phyloP scores from a whole-genome alignment of 2,113 vertebrate species.

The Peucedramus taeniatus region DNA sequence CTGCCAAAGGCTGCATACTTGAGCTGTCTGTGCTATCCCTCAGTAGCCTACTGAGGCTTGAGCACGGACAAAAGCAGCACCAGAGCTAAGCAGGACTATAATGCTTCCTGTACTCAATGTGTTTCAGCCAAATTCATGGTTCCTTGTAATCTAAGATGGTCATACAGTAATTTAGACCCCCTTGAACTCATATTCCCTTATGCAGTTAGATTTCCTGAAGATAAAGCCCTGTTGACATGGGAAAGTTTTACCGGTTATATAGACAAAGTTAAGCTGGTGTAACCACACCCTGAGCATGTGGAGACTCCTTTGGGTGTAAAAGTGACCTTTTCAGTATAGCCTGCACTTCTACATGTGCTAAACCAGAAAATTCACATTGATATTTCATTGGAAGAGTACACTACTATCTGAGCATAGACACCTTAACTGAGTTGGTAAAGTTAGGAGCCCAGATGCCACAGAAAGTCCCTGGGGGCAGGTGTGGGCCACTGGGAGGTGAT shows the following conservation, averaged over 20 bases:
- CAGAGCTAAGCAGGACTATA: slow-evolving; percentile 32
- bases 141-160: slow-evolving; percentile 50
- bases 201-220: slow-evolving; percentile 56
- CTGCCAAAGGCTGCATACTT: slow-evolving; percentile 36
- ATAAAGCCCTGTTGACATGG: slow-evolving; percentile 52
- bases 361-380: background rate
- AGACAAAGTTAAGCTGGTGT: background rate
- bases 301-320: background rate
- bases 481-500: background rate
- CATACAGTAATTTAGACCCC: slow-evolving; percentile 40
- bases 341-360: background rate
- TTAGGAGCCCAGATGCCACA: background rate
- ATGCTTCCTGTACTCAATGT: slow-evolving; percentile 23
- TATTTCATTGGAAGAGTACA: background rate
- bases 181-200: slow-evolving; percentile 42
- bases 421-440: background rate
- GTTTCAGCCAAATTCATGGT: slow-evolving; percentile 39
- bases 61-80: slow-evolving; percentile 24
- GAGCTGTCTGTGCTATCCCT: slow-evolving; percentile 11
- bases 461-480: background rate
- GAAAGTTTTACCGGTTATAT: background rate
- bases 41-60: background rate
- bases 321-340: background rate
- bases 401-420: background rate
- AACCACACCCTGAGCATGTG: background rate